Conservation (phyloP, 1,140 invertebrate species). For the Streblospio benedicti region DNA sequence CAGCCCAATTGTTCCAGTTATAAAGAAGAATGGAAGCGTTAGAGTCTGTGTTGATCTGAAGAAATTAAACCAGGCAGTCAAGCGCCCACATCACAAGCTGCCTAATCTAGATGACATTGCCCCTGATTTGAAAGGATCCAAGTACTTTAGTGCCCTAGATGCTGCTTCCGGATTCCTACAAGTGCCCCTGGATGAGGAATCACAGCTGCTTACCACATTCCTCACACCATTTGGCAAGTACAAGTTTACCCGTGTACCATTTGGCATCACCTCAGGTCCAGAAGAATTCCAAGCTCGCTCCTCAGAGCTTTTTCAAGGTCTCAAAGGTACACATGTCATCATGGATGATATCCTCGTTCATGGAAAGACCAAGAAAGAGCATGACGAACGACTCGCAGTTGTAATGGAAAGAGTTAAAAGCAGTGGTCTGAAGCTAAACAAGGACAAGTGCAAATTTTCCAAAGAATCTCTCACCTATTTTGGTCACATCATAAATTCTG, state of each 20-base stretch:
- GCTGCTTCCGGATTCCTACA: conserved; percentile 46
- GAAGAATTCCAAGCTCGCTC: conserved; percentile 39
- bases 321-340: conserved; percentile 33
- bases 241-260: conserved; percentile 34
- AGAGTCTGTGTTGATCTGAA: conserved; percentile 6
- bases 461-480: conserved; percentile 29
- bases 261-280: conserved; percentile 28
- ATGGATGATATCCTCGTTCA: conserved; percentile 41
- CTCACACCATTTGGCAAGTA: conserved; percentile 38
- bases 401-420: conserved; percentile 35
- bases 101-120: conserved; percentile 17
- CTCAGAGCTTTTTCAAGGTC: conserved; percentile 32
- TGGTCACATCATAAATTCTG: conserved; percentile 14
- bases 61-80: conserved; percentile 6
- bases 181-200: conserved; percentile 39
- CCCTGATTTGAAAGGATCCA: conserved; percentile 36
- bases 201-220: conserved; percentile 27
- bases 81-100: conserved; percentile 12
- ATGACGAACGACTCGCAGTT: conserved; percentile 32
- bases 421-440: conserved; percentile 40
- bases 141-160: conserved; percentile 48
- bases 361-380: conserved; percentile 27
- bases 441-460: conserved; percentile 32
- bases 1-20: no score
- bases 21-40: no score